Base-by-base conservation (phyloP, 2,113 vertebrate genomes). In the Patagioenas fasciata region DNA sequence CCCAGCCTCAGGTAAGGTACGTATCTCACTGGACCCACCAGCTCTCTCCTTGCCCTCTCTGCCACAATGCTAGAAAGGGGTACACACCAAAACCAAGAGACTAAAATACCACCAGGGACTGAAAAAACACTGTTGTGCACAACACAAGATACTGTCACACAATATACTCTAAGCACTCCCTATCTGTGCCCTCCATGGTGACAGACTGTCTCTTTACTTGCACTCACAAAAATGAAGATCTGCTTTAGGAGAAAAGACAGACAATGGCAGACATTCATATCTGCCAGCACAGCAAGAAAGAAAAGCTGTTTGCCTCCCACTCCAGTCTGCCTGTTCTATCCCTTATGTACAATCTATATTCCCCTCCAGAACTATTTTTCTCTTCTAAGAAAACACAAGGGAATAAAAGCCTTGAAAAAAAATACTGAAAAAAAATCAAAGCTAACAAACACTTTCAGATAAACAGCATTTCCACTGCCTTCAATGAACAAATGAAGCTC, bases 81-180 rank as follows among this genome's bases (percentile, higher is more conserved):
- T 6, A 44, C 11, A 38, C 54, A 56, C 14, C 32, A 25, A 72
- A 28, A 15, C 3, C 0, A 4, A 18, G 24, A 40, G 18, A 8
- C 47, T 29, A 47, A 47, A 82, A 42, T 0, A 19, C 13, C 36
- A 51, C 2, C 31, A 56, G 13, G 29, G 32, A 66, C 2, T 13
- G 42, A 65, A n/a, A 26, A 38, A 61, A 71, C 1, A 0, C 11
- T 29, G 26, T 5, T 1, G 1, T 4, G 14, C 11, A 4, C 19
- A 15, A 44, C 34, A 62, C 23, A 61, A 19, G 34, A 21, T 1
- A 8, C 11, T 6, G n/a, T 11, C 50, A n/a, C 38, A 26, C 36
- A 50, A 9, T 31, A 15, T 8, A 2, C 13, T 28, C 19, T 11
- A 24, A 13, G 8, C 11, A 36, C 40, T 60, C 21, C 28, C 57